Base-by-base conservation (phyloP, 2,797 vertebrate genomes). In the Cynodonichthys magdalenae region DNA sequence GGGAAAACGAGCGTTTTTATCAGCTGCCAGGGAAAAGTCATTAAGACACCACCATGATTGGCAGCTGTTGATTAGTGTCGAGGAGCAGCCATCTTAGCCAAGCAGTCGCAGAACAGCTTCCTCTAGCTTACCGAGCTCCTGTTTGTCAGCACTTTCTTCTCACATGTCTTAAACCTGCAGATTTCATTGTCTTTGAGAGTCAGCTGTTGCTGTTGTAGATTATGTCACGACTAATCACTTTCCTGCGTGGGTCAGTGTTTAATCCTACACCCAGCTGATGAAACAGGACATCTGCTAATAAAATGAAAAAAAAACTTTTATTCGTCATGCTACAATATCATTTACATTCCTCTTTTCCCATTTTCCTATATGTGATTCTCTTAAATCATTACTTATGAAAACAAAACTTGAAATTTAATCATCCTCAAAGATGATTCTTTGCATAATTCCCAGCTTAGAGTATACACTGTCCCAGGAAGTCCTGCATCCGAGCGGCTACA, bases 1-100 rank as follows among this genome's bases (percentile, higher is more conserved):
- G 44, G 11, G 0, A 27, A 31, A 63, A 17, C 45, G 45, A 77
- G 31, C 51, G 31, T 5, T 77, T 65, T 80, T 71, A 73, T 79
- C 76, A 72, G 73, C 79, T 73, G 73, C 58, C 0, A 6, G 62
- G 60, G 58, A 74, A 82, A 84, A 86, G 70, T 77, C 61, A 86
- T 85, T 73, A 75, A 57, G 63, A 66, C 49, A 24, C 31, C 39
- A 19, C 64, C 24, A 63, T 6, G 77, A 85, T 58, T 67, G 74
- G 69, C 69, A 66, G 69, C 75, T 83, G 82, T 75, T 81, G 63
- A 46, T 82, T 69, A 74, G 63, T 65, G 60, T 44, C 63, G 63
- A 82, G 59, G 67, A 80, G 61, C 50, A 74, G 69, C 59, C 76
- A 74, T 49, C 55, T 67, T 60, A 49, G 48, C 18, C 53, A 57